A percentile compares a stretch with the other conserved stretches of the same genome.
These are phyloP conservation scores for Troilus luridus DNA, from an alignment of 2,888 invertebrate species.

Conservation along the genomic window DNA sequence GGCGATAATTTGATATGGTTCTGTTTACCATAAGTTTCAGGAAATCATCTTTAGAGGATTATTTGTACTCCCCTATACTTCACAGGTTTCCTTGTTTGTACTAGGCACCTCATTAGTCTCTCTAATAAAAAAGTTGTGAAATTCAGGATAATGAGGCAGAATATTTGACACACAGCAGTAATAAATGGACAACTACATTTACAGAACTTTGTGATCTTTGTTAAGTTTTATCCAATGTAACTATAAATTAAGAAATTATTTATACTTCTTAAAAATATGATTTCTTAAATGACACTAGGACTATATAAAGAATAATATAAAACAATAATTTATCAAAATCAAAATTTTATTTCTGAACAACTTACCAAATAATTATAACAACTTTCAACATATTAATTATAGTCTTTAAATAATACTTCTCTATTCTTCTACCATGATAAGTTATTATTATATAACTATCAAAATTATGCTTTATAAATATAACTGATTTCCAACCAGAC, in stretches of 20 bases:
- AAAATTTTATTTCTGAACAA: neutral
- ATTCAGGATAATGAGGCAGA: too few species aligned
- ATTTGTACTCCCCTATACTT: too few species aligned
- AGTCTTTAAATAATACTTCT: conserved; percentile 19
- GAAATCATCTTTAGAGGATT: too few species aligned
- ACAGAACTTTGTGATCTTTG: neutral
- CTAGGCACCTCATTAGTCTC: too few species aligned
- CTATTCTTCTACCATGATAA: neutral
- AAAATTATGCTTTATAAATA: neutral
- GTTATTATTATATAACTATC: neutral
- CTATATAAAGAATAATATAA: neutral
- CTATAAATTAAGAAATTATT: neutral
- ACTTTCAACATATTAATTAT: neutral
- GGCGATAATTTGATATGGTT: too few species aligned
- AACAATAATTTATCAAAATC: neutral
- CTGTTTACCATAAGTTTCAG: too few species aligned
- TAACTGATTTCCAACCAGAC: neutral
- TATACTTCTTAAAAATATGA: neutral
- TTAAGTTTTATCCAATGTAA: neutral
- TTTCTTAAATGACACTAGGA: neutral
- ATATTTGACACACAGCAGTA: too few species aligned
- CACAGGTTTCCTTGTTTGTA: too few species aligned
- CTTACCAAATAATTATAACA: neutral
- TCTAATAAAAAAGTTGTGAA: too few species aligned
- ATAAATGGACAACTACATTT: neutral